Percentiles rank a stretch among this genome's conserved stretches.
Conservation (phyloP, 1,140 invertebrate species). For the Drosophila pseudoananassae region DNA sequence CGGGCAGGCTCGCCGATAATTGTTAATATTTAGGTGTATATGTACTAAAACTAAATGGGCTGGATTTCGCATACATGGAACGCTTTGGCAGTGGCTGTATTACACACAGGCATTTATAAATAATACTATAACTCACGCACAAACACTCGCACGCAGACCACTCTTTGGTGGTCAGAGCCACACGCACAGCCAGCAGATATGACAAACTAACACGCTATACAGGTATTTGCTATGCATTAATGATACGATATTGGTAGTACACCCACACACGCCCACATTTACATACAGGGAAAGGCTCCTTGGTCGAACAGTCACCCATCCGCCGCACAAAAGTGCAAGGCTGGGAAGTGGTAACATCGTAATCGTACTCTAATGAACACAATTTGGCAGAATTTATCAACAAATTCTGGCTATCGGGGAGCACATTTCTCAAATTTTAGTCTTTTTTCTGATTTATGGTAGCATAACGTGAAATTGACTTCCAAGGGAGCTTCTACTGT, state of each 20-base stretch:
- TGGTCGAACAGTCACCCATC: background rate
- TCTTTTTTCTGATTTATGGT: no score
- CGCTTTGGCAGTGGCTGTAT: slow-evolving; percentile 73
- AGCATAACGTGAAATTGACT: no score
- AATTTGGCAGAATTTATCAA: background rate
- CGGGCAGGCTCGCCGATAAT: slow-evolving; percentile 43
- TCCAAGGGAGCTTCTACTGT: slow-evolving; percentile 9
- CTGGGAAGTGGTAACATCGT: background rate
- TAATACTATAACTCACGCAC: slow-evolving; percentile 68
- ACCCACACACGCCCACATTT: slow-evolving; percentile 24
- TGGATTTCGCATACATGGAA: slow-evolving; percentile 47
- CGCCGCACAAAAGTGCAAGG: background rate
- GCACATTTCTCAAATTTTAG: background rate
- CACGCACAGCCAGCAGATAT: slow-evolving; percentile 73
- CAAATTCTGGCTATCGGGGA: background rate
- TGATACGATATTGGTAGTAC: slow-evolving; percentile 56
- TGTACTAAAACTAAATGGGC: slow-evolving; percentile 48
- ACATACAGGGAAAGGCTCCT: slow-evolving; percentile 3
- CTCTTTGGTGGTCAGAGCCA: slow-evolving; percentile 21
- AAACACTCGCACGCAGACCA: slow-evolving; percentile 24
- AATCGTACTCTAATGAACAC: slow-evolving; percentile 1
- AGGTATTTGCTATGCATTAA: slow-evolving; percentile 69
- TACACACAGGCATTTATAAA: slow-evolving; percentile 56
- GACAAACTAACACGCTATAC: slow-evolving; percentile 74
- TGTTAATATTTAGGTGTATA: slow-evolving; percentile 39